These are phyloP conservation scores for Chamaedrilus cognettii DNA, from an alignment of 2,888 invertebrate genomes.

Conservation along the genomic window DNA sequence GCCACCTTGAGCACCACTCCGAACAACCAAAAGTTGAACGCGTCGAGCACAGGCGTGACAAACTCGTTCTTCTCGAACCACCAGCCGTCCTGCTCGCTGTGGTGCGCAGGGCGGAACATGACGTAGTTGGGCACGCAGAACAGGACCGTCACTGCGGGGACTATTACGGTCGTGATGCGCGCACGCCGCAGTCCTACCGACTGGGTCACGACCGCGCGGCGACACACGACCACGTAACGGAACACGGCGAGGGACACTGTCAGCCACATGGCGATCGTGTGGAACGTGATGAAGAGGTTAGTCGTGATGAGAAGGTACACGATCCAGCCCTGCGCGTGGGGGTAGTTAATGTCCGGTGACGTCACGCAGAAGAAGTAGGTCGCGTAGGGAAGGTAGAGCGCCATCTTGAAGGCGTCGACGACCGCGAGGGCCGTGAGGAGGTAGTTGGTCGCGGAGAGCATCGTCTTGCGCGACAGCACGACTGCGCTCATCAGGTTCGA, in stretches of 20 bases:
- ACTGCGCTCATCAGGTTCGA: conserved; percentile 91
- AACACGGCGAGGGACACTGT: conserved; percentile 91
- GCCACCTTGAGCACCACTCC: conserved; percentile 91
- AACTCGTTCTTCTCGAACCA: conserved; percentile 46
- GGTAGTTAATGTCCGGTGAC: conserved; percentile 21
- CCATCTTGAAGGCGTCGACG: conserved; percentile 86
- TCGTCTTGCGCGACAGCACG: conserved; percentile 79
- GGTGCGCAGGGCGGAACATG: conserved; percentile 38
- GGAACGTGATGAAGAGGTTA: conserved; percentile 60
- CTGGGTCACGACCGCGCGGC: conserved; percentile 40
- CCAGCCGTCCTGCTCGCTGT: conserved; percentile 41
- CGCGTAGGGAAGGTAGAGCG: conserved; percentile 74
- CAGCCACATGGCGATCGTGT: conserved; percentile 91
- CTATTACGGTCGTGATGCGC: conserved; percentile 47
- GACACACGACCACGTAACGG: conserved; percentile 69
- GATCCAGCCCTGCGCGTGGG: conserved; percentile 52
- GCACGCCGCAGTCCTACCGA: conserved; percentile 53
- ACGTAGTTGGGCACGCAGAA: conserved; percentile 56
- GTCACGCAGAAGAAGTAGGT: conserved; percentile 36
- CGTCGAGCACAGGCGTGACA: conserved; percentile 45
- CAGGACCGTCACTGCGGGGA: conserved; percentile 46
- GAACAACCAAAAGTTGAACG: conserved; percentile 86
- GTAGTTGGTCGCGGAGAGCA: conserved; percentile 87
- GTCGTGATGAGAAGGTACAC: conserved; percentile 51
- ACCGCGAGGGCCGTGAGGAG: conserved; percentile 84